Evolutionary conservation across 2,888 invertebrate species (phyloP).

Genomic region (Acanthococcus lagerstroemiae): DNA sequence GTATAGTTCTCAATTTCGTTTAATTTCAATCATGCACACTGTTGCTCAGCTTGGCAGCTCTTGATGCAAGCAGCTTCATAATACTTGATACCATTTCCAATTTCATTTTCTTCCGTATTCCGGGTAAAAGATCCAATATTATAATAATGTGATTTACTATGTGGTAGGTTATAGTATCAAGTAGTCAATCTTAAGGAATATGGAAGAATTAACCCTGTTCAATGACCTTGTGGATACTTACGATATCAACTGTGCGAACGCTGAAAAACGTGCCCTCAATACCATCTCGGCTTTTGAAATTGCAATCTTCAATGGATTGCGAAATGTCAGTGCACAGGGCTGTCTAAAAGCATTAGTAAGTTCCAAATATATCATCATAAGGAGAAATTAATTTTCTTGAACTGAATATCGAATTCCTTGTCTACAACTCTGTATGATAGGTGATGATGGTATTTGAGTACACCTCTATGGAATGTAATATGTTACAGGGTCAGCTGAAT

Average conservation of each 20-base stretch:
- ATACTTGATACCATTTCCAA: no score
- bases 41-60: no score
- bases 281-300: neutral
- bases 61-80: no score
- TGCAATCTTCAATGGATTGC: neutral
- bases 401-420: neutral
- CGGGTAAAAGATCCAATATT: no score
- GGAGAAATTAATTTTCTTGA: no score
- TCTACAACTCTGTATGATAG: neutral
- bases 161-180: no score
- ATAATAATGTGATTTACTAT: no score
- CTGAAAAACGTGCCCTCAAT: slow-evolving; percentile 1
- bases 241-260: neutral
- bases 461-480: neutral
- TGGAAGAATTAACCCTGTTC: neutral
- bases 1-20: no score
- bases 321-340: neutral
- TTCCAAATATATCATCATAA: no score
- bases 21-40: no score
- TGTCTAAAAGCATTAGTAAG: slow-evolving; percentile 8
- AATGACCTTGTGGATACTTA: neutral
- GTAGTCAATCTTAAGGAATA: no score
- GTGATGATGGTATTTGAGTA: neutral
- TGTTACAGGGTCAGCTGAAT: neutral
- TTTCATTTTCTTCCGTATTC: no score